These are phyloP conservation scores for Delia radicum DNA, from an alignment of 1,140 invertebrate genomes.

Conservation along the genomic window DNA sequence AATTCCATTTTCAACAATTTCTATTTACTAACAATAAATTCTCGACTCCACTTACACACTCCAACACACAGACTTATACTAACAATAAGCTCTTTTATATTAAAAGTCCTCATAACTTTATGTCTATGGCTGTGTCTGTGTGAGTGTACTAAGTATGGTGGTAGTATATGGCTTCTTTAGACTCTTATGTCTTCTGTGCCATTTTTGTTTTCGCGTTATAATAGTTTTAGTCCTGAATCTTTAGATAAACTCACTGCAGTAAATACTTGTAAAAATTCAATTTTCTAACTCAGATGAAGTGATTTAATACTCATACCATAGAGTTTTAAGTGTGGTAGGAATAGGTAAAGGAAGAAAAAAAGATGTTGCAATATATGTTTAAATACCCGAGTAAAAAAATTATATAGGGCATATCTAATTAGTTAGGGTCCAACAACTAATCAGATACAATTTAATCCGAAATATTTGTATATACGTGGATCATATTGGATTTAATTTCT, in stretches of 20 bases:
- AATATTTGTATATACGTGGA: too few species aligned
- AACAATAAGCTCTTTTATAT: background rate
- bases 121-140: background rate
- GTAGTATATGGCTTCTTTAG: background rate
- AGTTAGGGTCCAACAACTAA: too few species aligned
- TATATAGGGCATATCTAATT: too few species aligned
- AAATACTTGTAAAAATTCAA: constrained; percentile 1
- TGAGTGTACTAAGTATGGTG: background rate
- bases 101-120: background rate
- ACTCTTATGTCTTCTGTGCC: background rate
- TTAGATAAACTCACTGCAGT: background rate
- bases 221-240: background rate
- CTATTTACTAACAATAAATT: background rate
- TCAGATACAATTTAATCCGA: too few species aligned
- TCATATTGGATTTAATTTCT: too few species aligned
- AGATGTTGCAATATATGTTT: too few species aligned
- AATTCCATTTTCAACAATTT: background rate
- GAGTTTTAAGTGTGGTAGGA: background rate
- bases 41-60: background rate
- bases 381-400: too few species aligned
- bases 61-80: background rate
- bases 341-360: too few species aligned
- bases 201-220: background rate
- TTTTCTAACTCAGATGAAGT: background rate
- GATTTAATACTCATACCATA: background rate